Percentiles rank a stretch among this genome's conserved stretches.
Evolutionary conservation across 2,888 invertebrate genomes (phyloP).

Genomic region (Pandemis cinnamomeana): DNA sequence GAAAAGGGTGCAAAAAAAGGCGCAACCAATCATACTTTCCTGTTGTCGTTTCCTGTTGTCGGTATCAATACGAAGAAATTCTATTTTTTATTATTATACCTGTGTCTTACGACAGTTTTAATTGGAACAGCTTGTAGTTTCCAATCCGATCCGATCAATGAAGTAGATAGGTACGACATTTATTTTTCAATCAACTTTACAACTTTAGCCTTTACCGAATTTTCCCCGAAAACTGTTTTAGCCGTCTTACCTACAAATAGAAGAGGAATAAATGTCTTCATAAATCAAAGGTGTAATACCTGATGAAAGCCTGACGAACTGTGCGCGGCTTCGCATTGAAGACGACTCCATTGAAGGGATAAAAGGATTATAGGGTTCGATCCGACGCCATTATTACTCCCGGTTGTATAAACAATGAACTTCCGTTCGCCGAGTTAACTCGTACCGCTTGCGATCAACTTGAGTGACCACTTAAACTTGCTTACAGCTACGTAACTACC

Average conservation of each 20-base stretch:
- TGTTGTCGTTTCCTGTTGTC: too few relatives aligned
- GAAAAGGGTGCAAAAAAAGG: too few relatives aligned
- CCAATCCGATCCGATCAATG: too few relatives aligned
- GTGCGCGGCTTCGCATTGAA: constrained; percentile 41
- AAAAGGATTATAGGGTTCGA: constrained; percentile 43
- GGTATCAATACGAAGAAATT: too few relatives aligned
- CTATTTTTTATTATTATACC: too few relatives aligned
- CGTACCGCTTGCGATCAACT: constrained; percentile 33
- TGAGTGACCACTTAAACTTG: constrained; percentile 42
- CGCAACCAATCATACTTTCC: too few relatives aligned
- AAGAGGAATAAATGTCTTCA: constrained; percentile 41
- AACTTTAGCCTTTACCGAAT: not conserved
- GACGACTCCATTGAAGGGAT: constrained; percentile 43
- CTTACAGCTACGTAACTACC: constrained; percentile 19
- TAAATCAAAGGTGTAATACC: constrained; percentile 43
- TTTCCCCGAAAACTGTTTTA: constrained; percentile 15
- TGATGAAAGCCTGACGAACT: constrained; percentile 42
- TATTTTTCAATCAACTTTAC: not conserved
- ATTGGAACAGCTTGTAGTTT: too few relatives aligned
- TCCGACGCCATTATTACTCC: constrained; percentile 40
- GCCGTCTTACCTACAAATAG: constrained; percentile 18
- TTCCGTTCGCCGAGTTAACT: constrained; percentile 28
- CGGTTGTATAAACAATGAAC: constrained; percentile 42
- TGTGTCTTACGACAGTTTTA: too few relatives aligned
- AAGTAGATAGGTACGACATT: not conserved